A percentile compares a stretch with the other conserved stretches of the same genome.
These are phyloP conservation scores for Tanypteryx hageni DNA, from an alignment of 2,888 invertebrate genomes.

Conservation along the genomic window DNA sequence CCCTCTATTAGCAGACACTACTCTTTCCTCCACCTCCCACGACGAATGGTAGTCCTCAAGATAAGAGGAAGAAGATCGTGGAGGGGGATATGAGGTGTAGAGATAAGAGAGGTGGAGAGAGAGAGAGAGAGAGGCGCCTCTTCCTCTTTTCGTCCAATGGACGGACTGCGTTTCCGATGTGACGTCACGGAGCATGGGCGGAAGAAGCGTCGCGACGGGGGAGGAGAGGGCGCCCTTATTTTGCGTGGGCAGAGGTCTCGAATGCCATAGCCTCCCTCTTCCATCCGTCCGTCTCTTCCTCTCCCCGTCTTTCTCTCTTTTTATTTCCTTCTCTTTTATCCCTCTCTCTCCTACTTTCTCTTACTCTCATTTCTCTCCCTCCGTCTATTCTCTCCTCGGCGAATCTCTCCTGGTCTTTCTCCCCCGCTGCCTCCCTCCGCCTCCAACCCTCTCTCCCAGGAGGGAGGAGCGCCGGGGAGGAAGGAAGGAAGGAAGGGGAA, in stretches of 20 bases:
- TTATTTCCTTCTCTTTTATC: background rate
- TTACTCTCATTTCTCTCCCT: background rate
- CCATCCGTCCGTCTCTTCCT: background rate
- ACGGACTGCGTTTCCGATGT: background rate
- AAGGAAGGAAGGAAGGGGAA: background rate
- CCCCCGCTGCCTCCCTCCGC: too few relatives aligned
- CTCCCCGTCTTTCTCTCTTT: background rate
- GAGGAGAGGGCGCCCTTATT: background rate
- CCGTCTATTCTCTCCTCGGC: too few relatives aligned
- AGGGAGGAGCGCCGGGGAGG: background rate
- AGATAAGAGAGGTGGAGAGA: background rate
- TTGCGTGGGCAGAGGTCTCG: background rate
- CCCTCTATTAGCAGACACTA: background rate
- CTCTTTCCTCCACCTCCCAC: too few relatives aligned
- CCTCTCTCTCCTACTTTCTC: background rate
- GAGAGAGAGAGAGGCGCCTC: background rate
- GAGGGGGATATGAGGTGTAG: too few relatives aligned
- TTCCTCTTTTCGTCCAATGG: background rate
- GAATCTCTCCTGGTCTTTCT: too few relatives aligned
- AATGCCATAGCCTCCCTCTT: background rate
- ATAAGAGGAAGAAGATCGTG: too few relatives aligned
- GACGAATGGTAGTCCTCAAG: too few relatives aligned
- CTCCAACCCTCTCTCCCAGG: background rate
- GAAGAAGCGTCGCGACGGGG: background rate
- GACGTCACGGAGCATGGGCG: background rate